Evolutionary conservation across 2,888 invertebrate species (phyloP).

Genomic region (Drosophila rubida): DNA sequence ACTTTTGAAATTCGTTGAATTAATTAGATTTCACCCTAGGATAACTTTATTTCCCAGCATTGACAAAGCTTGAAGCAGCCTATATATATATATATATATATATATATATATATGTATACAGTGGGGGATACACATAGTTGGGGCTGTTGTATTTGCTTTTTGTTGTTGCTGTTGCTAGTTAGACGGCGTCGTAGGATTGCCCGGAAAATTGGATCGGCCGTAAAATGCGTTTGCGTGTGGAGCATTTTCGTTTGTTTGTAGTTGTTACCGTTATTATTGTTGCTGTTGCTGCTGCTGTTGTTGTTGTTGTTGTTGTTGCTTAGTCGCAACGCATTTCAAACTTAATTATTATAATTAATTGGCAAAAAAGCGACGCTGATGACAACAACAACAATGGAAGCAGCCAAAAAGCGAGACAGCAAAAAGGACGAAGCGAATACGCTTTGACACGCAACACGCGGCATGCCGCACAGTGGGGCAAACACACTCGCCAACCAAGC

Average conservation of each 20-base stretch:
- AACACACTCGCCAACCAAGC: neutral
- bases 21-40: neutral
- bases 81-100: neutral
- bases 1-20: neutral
- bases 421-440: slow-evolving; percentile 26
- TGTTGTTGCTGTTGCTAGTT: slow-evolving; percentile 17
- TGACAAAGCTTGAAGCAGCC: neutral
- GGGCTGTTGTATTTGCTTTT: slow-evolving; percentile 1
- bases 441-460: slow-evolving; percentile 47
- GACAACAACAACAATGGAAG: slow-evolving; percentile 31
- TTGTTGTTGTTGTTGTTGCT: slow-evolving; percentile 56
- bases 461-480: slow-evolving; percentile 43
- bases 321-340: slow-evolving; percentile 76
- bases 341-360: slow-evolving; percentile 78
- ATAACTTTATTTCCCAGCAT: neutral
- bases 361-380: slow-evolving; percentile 65
- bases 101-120: neutral
- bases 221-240: slow-evolving; percentile 74
- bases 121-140: too few species aligned
- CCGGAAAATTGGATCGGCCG: slow-evolving; percentile 68
- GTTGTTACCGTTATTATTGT: slow-evolving; percentile 14
- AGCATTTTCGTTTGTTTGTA: slow-evolving; percentile 30
- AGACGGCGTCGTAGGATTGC: slow-evolving; percentile 70
- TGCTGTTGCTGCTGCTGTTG: slow-evolving; percentile 3
- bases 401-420: slow-evolving; percentile 28